Evolutionary conservation across 2,797 vertebrate species (phyloP).

Genomic region (Coregonus ussuriensis): DNA sequence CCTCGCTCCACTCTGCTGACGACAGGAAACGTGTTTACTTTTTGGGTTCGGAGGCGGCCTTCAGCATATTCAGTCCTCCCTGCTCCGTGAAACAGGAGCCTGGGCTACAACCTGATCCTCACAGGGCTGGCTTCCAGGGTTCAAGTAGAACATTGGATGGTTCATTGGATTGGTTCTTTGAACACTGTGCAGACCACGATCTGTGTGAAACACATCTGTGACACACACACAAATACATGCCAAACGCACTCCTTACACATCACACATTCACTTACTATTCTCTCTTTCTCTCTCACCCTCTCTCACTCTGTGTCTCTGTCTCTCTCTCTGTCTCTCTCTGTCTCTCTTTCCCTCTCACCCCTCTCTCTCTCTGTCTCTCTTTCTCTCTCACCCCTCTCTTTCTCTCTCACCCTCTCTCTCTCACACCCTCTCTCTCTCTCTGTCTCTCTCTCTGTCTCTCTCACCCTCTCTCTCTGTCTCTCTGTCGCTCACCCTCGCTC

Average conservation of each 20-base stretch:
- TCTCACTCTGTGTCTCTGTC: neutral
- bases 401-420: neutral
- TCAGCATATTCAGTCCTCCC: conserved; percentile 52
- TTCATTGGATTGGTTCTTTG: no score
- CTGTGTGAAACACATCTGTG: neutral
- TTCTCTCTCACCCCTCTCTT: no score
- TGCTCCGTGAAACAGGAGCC: conserved; percentile 11
- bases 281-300: neutral
- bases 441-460: no score
- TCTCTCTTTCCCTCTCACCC: neutral
- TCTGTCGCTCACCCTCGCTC: no score
- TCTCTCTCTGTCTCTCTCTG: no score
- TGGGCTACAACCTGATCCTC: neutral
- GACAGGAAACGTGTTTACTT: conserved; percentile 47
- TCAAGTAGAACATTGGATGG: no score
- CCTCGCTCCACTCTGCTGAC: conserved; percentile 67
- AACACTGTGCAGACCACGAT: neutral
- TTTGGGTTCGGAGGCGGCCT: conserved; percentile 49
- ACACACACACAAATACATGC: conserved; percentile 11
- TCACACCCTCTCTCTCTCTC: no score
- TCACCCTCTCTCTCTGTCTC: neutral
- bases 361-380: neutral
- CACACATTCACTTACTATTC: neutral
- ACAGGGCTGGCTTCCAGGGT: neutral
- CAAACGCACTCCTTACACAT: neutral